These are phyloP conservation scores for Naso thynnoides DNA, from an alignment of 2,797 vertebrate species.

Conservation along the genomic window DNA sequence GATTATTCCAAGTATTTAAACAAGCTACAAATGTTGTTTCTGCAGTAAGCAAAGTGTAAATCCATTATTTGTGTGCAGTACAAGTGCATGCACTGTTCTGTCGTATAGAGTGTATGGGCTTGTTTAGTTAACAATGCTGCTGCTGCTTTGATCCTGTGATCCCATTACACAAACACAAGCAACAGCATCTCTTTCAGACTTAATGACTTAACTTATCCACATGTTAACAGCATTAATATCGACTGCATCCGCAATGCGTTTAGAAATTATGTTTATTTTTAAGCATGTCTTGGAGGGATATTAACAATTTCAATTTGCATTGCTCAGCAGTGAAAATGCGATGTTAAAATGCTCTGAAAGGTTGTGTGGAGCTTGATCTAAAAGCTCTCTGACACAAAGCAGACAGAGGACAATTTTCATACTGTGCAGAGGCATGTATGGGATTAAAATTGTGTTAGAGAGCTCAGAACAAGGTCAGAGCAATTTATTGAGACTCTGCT, in stretches of 20 bases:
- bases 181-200: conserved; percentile 21
- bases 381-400: conserved; percentile 52
- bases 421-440: conserved; percentile 5
- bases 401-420: conserved; percentile 49
- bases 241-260: not conserved
- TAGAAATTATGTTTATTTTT: conserved; percentile 27
- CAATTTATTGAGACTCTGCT: not conserved
- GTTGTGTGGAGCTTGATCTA: conserved; percentile 44
- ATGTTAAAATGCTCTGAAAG: conserved; percentile 45
- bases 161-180: conserved; percentile 50
- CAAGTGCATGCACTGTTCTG: not conserved
- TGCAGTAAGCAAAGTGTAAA: not conserved
- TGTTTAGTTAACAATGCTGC: conserved; percentile 27
- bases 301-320: conserved; percentile 31
- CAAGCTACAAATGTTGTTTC: not conserved
- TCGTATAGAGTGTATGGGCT: not conserved
- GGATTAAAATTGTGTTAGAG: conserved; percentile 18
- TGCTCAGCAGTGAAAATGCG: conserved; percentile 33
- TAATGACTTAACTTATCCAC: conserved; percentile 2
- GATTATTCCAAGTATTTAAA: conserved; percentile 16
- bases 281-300: conserved; percentile 16
- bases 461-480: not conserved
- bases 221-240: conserved; percentile 29
- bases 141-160: conserved; percentile 42
- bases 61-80: not conserved